Percentiles rank a stretch among this genome's conserved stretches.
These are phyloP conservation scores for Microtus obscurus DNA, from an alignment of 2,797 vertebrate genomes.

Conservation along the genomic window DNA sequence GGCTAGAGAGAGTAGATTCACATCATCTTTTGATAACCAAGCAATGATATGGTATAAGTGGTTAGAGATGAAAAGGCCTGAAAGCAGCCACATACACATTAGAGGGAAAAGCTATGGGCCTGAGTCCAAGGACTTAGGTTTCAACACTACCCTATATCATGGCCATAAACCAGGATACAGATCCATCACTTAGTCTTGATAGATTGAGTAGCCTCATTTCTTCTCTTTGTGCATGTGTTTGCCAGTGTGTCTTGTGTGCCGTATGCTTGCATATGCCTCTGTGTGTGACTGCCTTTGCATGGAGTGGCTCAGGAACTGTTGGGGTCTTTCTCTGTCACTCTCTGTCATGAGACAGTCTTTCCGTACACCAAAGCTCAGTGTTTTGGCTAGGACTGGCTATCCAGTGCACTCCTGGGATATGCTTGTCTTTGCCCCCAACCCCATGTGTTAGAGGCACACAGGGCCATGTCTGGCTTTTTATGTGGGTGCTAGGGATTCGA, in stretches of 20 bases:
- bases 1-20: neutral
- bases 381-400: neutral
- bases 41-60: neutral
- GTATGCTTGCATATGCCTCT: too few species aligned
- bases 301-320: neutral
- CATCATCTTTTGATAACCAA: neutral
- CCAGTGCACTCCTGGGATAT: neutral
- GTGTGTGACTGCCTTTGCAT: neutral
- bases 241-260: neutral
- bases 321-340: neutral
- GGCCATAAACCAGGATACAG: neutral
- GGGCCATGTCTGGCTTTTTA: neutral
- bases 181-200: neutral
- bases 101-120: neutral
- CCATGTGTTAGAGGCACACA: neutral
- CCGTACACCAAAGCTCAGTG: neutral
- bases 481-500: neutral
- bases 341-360: neutral
- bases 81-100: neutral
- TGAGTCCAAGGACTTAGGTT: neutral
- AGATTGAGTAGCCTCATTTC: neutral
- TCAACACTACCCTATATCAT: neutral
- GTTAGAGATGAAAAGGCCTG: neutral
- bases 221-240: neutral
- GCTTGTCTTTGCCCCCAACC: neutral